Percentiles rank a stretch among this genome's conserved stretches.
These are phyloP conservation scores for Mechanitis messenoides DNA, from an alignment of 2,888 invertebrate species.

Conservation along the genomic window DNA sequence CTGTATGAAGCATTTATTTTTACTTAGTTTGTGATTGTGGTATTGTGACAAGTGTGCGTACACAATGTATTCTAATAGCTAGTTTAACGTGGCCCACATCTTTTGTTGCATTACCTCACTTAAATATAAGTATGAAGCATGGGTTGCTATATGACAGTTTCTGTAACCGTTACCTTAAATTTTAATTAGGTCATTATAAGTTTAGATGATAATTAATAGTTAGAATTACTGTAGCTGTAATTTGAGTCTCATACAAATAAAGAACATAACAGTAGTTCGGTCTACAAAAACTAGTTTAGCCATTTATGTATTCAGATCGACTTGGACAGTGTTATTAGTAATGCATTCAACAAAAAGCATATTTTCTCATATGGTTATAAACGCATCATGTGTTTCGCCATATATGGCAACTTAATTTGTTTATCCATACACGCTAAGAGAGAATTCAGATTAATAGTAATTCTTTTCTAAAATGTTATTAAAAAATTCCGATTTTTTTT, in stretches of 20 bases:
- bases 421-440: conserved; percentile 46
- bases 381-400: conserved; percentile 49
- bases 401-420: conserved; percentile 61
- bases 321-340: conserved; percentile 53
- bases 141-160: no score
- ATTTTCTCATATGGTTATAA: conserved; percentile 46
- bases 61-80: not conserved
- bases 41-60: not conserved
- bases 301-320: conserved; percentile 45
- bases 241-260: no score
- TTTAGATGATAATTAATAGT: no score
- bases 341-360: conserved; percentile 49
- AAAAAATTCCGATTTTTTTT: conserved; percentile 39
- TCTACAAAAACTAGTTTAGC: conserved; percentile 46
- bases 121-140: not conserved
- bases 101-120: not conserved
- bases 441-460: conserved; percentile 53
- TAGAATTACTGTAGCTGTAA: no score
- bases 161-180: no score
- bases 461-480: conserved; percentile 51
- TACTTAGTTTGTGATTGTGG: not conserved
- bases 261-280: conserved; percentile 15
- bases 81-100: not conserved
- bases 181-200: no score
- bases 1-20: not conserved